A percentile compares a stretch with the other conserved stretches of the same genome.
These are phyloP conservation scores for Cyphomyrus discorhynchus DNA, from an alignment of 2,113 vertebrate genomes.

Conservation along the genomic window DNA sequence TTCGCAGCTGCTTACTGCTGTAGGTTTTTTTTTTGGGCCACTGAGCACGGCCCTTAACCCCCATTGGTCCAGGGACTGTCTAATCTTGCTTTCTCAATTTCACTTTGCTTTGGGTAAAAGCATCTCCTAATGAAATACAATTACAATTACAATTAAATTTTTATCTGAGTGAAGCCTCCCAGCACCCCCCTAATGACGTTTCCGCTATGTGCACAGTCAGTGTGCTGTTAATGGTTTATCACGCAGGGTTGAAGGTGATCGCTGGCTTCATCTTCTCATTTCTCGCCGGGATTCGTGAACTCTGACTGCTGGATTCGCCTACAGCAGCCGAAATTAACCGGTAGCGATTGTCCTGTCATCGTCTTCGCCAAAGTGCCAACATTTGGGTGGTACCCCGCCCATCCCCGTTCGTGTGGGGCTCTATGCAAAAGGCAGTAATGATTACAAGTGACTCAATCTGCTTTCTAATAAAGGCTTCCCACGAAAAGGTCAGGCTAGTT, in stretches of 20 bases:
- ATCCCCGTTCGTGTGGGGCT: not conserved
- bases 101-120: not conserved
- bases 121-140: not conserved
- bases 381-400: not conserved
- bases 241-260: not conserved
- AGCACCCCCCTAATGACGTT: not conserved
- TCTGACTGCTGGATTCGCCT: not conserved
- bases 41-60: not conserved
- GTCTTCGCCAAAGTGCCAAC: not conserved
- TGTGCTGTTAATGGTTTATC: not conserved
- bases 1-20: not conserved
- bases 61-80: not conserved
- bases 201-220: not conserved
- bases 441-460: constrained; percentile 10
- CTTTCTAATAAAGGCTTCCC: constrained; percentile 26
- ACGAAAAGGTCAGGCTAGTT: constrained; percentile 17
- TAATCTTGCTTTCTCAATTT: not conserved
- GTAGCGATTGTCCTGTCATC: not conserved
- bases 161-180: not conserved
- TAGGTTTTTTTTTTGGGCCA: not conserved
- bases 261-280: not conserved
- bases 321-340: not conserved
- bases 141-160: not conserved
- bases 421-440: not conserved
- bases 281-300: not conserved